These are phyloP conservation scores for Argyresthia goedartella DNA, from an alignment of 2,888 invertebrate genomes.

Conservation along the genomic window DNA sequence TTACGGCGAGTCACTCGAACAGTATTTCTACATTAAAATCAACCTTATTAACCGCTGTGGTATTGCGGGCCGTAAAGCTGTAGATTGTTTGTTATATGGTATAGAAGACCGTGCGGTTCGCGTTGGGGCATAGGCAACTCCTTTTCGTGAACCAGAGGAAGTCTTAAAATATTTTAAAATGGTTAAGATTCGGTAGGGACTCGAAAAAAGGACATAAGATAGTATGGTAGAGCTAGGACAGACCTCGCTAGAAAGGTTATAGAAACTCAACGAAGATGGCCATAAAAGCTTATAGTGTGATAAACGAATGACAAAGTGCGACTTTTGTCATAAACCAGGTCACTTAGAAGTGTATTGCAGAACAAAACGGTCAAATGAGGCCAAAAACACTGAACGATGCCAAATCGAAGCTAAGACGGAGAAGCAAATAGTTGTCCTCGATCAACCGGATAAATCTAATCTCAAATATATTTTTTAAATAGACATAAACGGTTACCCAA, in stretches of 20 bases:
- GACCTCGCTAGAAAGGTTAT: no score
- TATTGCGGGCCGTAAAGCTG: conserved; percentile 12
- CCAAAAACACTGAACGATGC: no score
- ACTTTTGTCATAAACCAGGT: no score
- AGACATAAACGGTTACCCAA: neutral
- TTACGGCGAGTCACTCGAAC: no score
- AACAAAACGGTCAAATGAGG: no score
- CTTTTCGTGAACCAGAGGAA: conserved; percentile 11
- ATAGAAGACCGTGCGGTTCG: conserved; percentile 13
- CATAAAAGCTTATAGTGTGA: neutral
- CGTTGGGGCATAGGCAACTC: conserved; percentile 15
- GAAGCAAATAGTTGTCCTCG: neutral
- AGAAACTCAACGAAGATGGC: no score
- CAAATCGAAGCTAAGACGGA: no score
- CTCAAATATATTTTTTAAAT: neutral
- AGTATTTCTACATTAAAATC: neutral
- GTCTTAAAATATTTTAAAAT: conserved; percentile 13
- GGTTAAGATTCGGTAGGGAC: conserved; percentile 5
- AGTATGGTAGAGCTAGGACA: no score
- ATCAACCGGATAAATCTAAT: neutral
- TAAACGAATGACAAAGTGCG: no score
- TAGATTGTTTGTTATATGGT: conserved; percentile 15
- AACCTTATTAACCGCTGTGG: conserved; percentile 9
- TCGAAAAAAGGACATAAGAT: no score
- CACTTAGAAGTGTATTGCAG: no score